phyloP scores from a whole-genome alignment of 2,113 vertebrate species.

The Rhombomys opimus region DNA sequence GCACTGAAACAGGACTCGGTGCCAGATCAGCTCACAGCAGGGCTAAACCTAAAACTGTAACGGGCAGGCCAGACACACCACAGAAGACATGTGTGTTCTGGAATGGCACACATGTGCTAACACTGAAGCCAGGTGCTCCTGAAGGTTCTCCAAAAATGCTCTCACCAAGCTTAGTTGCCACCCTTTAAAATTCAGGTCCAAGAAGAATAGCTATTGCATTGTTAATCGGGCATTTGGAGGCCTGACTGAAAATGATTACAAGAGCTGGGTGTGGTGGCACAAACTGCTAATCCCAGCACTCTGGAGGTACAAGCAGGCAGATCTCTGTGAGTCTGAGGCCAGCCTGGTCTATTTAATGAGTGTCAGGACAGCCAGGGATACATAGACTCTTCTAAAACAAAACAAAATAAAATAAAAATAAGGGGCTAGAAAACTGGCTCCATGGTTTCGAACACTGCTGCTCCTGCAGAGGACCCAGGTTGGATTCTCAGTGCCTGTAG shows the following conservation, averaged over 20 bases:
- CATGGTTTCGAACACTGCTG: not conserved
- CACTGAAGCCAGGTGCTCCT: conserved; percentile 62
- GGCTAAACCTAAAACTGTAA: conserved; percentile 58
- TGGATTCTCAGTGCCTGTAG: not conserved
- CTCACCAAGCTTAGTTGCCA: conserved; percentile 48
- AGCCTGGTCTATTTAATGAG: not conserved
- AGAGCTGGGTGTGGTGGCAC: no score
- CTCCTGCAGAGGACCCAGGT: not conserved
- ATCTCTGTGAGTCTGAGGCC: not conserved
- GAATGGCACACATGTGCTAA: conserved; percentile 36
- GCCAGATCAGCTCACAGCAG: conserved; percentile 61
- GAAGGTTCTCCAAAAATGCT: conserved; percentile 59
- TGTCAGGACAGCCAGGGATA: not conserved
- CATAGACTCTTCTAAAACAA: not conserved
- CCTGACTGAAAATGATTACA: not conserved
- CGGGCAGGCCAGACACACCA: not conserved
- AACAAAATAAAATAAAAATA: not conserved
- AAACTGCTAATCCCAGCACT: not conserved
- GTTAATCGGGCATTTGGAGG: not conserved
- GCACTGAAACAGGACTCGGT: conserved; percentile 46
- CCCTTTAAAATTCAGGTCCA: conserved; percentile 36
- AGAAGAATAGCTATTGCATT: conserved; percentile 22
- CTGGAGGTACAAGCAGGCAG: not conserved
- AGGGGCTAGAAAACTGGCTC: not conserved
- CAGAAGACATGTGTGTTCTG: conserved; percentile 20